Base-by-base conservation (phyloP, 2,888 invertebrate species). In the Polia nebulosa region DNA sequence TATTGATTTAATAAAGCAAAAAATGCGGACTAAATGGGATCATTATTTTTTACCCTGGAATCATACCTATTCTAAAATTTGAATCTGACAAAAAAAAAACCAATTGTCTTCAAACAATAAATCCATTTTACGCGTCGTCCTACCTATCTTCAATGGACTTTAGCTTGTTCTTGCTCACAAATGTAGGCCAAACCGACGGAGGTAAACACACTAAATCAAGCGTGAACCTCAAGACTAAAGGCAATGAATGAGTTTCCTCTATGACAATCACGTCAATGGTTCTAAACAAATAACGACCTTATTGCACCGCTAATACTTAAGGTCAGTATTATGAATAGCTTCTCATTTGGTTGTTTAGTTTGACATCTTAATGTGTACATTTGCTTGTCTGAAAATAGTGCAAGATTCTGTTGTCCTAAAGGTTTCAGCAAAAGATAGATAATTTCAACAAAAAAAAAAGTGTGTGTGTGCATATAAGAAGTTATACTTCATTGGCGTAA, bases 181-280 rank as follows among this genome's bases (percentile, higher is more conserved):
- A 75, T 36, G 15, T 75, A 64, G 78, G 60, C 29, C 78, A 68
- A 55, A 58, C 22, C 39, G 13, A 47, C 63, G 45, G 64, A 68
- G 78, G 69, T 66, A 78, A 78, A 74, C 62, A 69, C 58, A 57
- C 39, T 25, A 73, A 76, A 74, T 74, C 59, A 81, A 81, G 51
- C 82, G 66, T 76, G 59, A 80, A 74, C 56, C 32, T 59, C 69
- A 61, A 72, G 53, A 71, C 63, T 71, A 52, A 69, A 53, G 49
- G 47, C 64, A 41, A 70, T 82, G 80, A 80, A 80, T 80, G 70
- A 76, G 69, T 71, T 80, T 76, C 76, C 80, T 78, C 62, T 22
- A 36, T 13, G 45, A 53, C 47, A 68, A 58, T 56, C 66, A 72
- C 72, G 72, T 71, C 45, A 9, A 34, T 41, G 29, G 41, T 51